phyloP scores from a whole-genome alignment of 2,888 invertebrate species.

The Biston betularia region DNA sequence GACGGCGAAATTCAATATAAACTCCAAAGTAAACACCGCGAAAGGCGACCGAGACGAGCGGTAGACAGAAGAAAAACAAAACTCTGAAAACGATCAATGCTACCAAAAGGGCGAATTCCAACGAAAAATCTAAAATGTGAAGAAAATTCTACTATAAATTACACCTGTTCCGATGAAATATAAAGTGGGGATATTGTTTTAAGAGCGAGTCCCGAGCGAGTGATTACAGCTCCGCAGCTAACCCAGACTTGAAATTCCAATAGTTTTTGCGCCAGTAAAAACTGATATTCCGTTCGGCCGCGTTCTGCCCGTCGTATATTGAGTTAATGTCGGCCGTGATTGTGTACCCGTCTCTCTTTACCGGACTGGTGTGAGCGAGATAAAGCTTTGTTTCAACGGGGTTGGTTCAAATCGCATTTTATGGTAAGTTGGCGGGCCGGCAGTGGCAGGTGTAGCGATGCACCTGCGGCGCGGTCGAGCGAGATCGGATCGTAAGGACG shows the following conservation, averaged over 20 bases:
- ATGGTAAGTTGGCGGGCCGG: conserved; percentile 81
- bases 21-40: conserved; percentile 75
- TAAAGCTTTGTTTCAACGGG: conserved; percentile 72
- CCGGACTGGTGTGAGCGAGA: conserved; percentile 66
- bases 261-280: conserved; percentile 85
- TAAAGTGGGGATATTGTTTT: conserved; percentile 81
- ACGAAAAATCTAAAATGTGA: conserved; percentile 71
- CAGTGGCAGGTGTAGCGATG: conserved; percentile 77
- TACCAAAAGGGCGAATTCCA: conserved; percentile 58
- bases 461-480: conserved; percentile 82
- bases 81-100: conserved; percentile 72
- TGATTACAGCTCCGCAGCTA: conserved; percentile 77
- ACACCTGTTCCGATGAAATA: conserved; percentile 81
- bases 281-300: conserved; percentile 82
- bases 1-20: conserved; percentile 74
- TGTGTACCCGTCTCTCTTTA: conserved; percentile 69
- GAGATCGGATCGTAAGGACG: conserved; percentile 81
- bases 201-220: conserved; percentile 76
- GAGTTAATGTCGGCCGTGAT: conserved; percentile 84
- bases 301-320: conserved; percentile 79
- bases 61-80: conserved; percentile 83
- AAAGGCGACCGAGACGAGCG: conserved; percentile 70
- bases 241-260: conserved; percentile 81
- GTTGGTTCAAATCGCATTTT: conserved; percentile 83
- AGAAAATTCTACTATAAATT: conserved; percentile 72